phyloP scores from a whole-genome alignment of 2,888 invertebrate species.

The Drosophila koepferae region DNA sequence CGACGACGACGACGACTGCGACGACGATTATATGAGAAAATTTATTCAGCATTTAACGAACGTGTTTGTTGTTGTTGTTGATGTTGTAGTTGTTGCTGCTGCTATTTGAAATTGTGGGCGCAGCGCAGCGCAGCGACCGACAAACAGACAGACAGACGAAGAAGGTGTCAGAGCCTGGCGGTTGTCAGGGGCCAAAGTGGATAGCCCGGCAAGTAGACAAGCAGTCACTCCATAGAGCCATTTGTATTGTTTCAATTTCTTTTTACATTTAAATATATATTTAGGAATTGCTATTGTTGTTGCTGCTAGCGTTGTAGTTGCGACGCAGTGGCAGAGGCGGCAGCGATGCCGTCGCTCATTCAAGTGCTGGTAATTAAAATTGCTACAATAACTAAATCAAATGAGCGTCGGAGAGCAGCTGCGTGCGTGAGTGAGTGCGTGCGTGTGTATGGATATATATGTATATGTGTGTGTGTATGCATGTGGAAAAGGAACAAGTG shows the following conservation, averaged over 20 bases:
- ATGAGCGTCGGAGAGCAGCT: conserved; percentile 49
- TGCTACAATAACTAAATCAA: conserved; percentile 75
- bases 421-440: conserved; percentile 25
- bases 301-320: conserved; percentile 16
- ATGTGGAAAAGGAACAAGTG: conserved; percentile 61
- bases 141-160: conserved; percentile 51
- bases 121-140: conserved; percentile 29
- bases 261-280: conserved; percentile 46
- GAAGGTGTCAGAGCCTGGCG: conserved; percentile 65
- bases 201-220: conserved; percentile 23
- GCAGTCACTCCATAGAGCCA: conserved; percentile 36
- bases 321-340: background rate
- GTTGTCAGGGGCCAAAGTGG: conserved; percentile 67
- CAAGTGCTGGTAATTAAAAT: conserved; percentile 75
- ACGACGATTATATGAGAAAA: conserved; percentile 75
- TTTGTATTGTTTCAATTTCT: conserved; percentile 73
- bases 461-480: conserved; percentile 8
- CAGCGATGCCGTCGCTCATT: conserved; percentile 40
- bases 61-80: conserved; percentile 53
- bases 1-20: conserved; percentile 43
- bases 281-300: conserved; percentile 15
- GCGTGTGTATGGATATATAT: background rate
- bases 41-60: conserved; percentile 79
- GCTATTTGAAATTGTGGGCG: conserved; percentile 54
- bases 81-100: conserved; percentile 27